Percentiles rank a stretch among this genome's conserved stretches.
These are phyloP conservation scores for Polymixis flavicincta DNA, from an alignment of 2,888 invertebrate species.

Conservation along the genomic window DNA sequence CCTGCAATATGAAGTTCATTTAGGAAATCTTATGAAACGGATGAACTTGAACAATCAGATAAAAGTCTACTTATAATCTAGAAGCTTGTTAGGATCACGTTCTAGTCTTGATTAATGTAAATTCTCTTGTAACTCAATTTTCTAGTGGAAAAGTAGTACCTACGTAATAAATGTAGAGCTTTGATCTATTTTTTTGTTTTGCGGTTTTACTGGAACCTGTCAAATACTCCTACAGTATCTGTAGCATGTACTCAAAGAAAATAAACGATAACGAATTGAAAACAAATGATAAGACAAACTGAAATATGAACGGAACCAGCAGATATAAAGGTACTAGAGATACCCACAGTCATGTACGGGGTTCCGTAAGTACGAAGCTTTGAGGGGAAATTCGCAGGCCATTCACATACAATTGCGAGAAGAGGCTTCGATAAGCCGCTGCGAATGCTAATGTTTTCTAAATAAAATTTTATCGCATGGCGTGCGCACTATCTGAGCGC, in stretches of 20 bases:
- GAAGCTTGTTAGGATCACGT: not conserved
- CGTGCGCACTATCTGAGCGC: conserved; percentile 74
- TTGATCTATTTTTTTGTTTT: not conserved
- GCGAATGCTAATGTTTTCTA: conserved; percentile 82
- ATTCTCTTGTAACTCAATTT: not conserved
- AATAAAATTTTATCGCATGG: conserved; percentile 84
- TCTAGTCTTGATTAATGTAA: not conserved
- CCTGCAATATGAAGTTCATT: not conserved
- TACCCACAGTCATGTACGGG: conserved; percentile 34
- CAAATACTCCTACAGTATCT: too few species aligned
- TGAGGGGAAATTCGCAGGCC: conserved; percentile 73
- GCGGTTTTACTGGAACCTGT: not conserved
- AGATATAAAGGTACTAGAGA: conserved; percentile 44
- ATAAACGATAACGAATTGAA: conserved; percentile 9
- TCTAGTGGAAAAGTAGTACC: not conserved
- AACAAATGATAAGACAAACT: conserved; percentile 30
- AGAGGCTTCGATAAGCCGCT: conserved; percentile 79
- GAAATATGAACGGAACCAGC: conserved; percentile 43
- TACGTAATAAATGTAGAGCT: not conserved
- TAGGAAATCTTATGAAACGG: not conserved
- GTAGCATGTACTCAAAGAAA: too few species aligned
- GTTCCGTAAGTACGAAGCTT: conserved; percentile 50
- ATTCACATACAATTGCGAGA: conserved; percentile 69
- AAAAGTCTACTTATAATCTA: not conserved
- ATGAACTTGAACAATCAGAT: not conserved